Evolutionary conservation across 2,888 invertebrate species (phyloP).

Genomic region (Nomada hirtipes): DNA sequence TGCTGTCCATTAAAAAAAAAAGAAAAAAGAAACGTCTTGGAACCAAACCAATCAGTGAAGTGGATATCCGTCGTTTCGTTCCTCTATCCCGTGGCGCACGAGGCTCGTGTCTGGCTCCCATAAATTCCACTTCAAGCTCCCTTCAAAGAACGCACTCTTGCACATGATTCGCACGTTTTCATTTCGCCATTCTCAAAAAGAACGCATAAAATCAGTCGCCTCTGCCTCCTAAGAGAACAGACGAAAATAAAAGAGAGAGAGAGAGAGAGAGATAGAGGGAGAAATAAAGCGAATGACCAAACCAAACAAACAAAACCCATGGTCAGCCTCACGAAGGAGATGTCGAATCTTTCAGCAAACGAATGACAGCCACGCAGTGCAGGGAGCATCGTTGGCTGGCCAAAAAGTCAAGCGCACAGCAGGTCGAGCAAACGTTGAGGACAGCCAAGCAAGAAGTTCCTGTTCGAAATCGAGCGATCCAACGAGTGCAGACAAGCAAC

Average conservation of each 20-base stretch:
- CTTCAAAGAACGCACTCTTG: constrained; percentile 5
- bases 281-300: constrained; percentile 12
- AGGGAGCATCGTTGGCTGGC: constrained; percentile 95
- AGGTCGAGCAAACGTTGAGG: constrained; percentile 14
- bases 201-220: background rate
- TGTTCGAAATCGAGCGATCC: constrained; percentile 53
- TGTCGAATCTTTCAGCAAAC: constrained; percentile 88
- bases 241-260: background rate
- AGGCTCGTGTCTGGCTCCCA: constrained; percentile 3
- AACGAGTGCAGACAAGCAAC: constrained; percentile 5
- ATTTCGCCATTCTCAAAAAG: constrained; percentile 35
- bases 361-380: constrained; percentile 93
- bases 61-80: constrained; percentile 22
- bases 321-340: constrained; percentile 65
- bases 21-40: constrained; percentile 3
- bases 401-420: constrained; percentile 80
- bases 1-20: constrained; percentile 4
- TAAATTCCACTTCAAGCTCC: constrained; percentile 14
- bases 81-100: background rate
- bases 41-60: background rate
- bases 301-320: background rate
- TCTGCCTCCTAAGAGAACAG: background rate
- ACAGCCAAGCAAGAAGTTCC: background rate
- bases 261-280: constrained; percentile 46
- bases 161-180: constrained; percentile 11